phyloP scores from a whole-genome alignment of 2,888 invertebrate species.

The Drosophila tanythrix region DNA sequence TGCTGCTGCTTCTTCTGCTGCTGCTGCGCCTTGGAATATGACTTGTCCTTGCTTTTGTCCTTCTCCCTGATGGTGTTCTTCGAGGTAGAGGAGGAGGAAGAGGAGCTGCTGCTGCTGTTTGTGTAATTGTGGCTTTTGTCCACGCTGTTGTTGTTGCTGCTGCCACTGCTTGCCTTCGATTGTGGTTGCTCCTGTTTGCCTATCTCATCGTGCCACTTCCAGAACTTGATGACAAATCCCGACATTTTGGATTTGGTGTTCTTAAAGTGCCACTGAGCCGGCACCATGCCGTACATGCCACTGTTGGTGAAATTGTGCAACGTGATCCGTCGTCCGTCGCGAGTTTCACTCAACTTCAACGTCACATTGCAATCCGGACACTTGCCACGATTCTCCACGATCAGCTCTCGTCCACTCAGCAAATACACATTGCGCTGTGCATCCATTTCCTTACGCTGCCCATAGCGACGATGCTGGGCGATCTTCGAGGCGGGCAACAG shows the following conservation, averaged over 20 bases:
- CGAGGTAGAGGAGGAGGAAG: constrained; percentile 20
- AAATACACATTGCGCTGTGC: constrained; percentile 87
- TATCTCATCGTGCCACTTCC: constrained; percentile 88
- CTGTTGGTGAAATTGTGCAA: constrained; percentile 88
- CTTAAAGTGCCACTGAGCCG: constrained; percentile 87
- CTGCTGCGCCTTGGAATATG: constrained; percentile 14
- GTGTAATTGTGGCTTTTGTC: constrained; percentile 44
- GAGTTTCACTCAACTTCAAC: constrained; percentile 87
- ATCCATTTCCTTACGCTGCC: constrained; percentile 87
- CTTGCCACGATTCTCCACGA: constrained; percentile 89
- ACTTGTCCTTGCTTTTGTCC: constrained; percentile 3
- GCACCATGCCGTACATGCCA: constrained; percentile 90
- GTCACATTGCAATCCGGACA: constrained; percentile 90
- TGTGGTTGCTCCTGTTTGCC: constrained; percentile 34
- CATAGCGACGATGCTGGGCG: constrained; percentile 86
- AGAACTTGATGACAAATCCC: constrained; percentile 93
- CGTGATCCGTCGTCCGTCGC: constrained; percentile 86
- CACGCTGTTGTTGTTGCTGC: constrained; percentile 18
- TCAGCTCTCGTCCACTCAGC: constrained; percentile 88
- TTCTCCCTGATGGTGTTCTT: constrained; percentile 4
- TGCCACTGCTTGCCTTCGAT: constrained; percentile 41
- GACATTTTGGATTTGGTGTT: constrained; percentile 87
- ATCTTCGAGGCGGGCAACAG: constrained; percentile 83
- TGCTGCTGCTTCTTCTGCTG: constrained; percentile 23
- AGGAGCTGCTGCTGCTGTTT: constrained; percentile 43